Evolutionary conservation across 1,140 invertebrate genomes (phyloP).

Genomic region (Paracyclopina nana): DNA sequence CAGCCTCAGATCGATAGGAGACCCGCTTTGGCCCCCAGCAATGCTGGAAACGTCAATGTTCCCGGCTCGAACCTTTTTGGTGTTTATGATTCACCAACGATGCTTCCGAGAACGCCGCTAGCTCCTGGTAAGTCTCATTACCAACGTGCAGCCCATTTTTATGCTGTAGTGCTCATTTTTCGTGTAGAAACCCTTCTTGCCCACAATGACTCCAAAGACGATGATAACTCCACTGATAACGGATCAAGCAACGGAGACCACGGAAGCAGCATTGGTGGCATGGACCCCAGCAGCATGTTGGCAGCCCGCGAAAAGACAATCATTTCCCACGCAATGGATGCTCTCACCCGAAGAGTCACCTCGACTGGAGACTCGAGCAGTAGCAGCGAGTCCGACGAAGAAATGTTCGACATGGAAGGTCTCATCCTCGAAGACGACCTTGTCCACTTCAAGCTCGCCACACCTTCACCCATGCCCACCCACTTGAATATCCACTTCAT

Average conservation of each 20-base stretch:
- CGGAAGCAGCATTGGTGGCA: constrained; percentile 29
- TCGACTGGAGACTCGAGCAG: constrained; percentile 20
- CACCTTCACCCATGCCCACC: constrained; percentile 53
- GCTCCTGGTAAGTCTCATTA: not conserved
- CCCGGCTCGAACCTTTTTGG: too few relatives aligned
- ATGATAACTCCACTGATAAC: constrained; percentile 8
- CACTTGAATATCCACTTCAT: constrained; percentile 73
- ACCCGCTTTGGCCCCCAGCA: too few relatives aligned
- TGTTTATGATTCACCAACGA: not conserved
- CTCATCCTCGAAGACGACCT: constrained; percentile 44
- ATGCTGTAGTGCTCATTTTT: not conserved
- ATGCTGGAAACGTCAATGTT: too few relatives aligned
- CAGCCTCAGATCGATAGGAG: too few relatives aligned
- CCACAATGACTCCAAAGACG: constrained; percentile 9
- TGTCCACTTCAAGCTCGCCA: constrained; percentile 53
- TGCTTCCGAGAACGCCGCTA: constrained; percentile 1
- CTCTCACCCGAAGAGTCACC: constrained; percentile 38
- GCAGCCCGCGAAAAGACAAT: constrained; percentile 42
- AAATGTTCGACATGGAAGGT: constrained; percentile 30
- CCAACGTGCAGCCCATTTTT: not conserved
- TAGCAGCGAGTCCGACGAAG: constrained; percentile 27
- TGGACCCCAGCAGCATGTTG: constrained; percentile 35
- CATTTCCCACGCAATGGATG: constrained; percentile 51
- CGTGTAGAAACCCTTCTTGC: not conserved
- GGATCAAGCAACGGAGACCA: constrained; percentile 13